phyloP scores from a whole-genome alignment of 2,888 invertebrate species.

The Cyclophora punctaria region DNA sequence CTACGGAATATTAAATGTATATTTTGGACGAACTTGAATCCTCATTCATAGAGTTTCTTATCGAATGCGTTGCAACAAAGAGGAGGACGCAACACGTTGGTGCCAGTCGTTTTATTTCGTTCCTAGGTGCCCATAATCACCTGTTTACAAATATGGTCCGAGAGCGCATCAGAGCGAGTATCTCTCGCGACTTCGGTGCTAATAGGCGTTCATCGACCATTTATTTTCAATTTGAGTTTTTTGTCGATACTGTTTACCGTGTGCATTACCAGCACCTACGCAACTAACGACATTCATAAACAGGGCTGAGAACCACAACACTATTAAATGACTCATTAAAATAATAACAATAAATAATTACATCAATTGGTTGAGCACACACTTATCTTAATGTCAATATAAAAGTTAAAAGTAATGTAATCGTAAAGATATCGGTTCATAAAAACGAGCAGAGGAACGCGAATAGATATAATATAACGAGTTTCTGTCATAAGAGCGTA shows the following conservation, averaged over 20 bases:
- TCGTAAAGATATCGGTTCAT: background rate
- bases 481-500: conserved; percentile 25
- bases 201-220: conserved; percentile 53
- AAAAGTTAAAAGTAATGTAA: background rate
- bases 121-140: conserved; percentile 37
- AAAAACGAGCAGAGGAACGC: background rate
- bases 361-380: background rate
- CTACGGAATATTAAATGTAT: no score
- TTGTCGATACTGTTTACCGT: conserved; percentile 39
- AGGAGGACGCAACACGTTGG: no score
- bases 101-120: conserved; percentile 5
- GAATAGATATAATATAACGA: conserved; percentile 28
- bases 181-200: conserved; percentile 35
- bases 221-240: conserved; percentile 62
- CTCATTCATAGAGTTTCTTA: no score
- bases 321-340: no score
- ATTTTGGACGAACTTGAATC: no score
- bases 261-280: conserved; percentile 47
- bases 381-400: background rate
- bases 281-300: conserved; percentile 26
- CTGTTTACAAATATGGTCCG: conserved; percentile 52
- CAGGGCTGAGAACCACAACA: conserved; percentile 34
- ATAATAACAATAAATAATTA: conserved; percentile 7
- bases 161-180: conserved; percentile 39
- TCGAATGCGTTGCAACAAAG: no score